A percentile compares a stretch with the other conserved stretches of the same genome.
Evolutionary conservation across 2,888 invertebrate species (phyloP).

Genomic region (Tuberolachnus salignus): DNA sequence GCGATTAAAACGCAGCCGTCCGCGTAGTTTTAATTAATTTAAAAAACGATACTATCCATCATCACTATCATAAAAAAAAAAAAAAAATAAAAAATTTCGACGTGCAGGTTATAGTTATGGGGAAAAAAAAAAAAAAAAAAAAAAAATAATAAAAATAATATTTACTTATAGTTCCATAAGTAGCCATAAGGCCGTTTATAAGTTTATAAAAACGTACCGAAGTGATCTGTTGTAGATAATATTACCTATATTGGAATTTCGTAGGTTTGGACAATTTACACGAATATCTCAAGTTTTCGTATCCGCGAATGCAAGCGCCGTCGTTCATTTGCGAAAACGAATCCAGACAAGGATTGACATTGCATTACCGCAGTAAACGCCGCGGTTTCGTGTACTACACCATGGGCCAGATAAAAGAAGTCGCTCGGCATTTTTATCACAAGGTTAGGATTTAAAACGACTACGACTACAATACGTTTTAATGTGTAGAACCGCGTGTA

Average conservation of each 20-base stretch:
- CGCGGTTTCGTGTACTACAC: conserved; percentile 95
- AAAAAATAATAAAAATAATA: no score
- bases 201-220: no score
- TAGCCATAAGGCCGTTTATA: no score
- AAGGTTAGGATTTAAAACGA: conserved; percentile 68
- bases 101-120: no score
- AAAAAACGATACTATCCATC: no score
- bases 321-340: conserved; percentile 98
- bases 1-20: not conserved
- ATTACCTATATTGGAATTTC: no score
- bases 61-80: no score
- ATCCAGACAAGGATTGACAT: conserved; percentile 85
- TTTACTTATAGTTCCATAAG: no score
- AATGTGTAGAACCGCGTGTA: not conserved
- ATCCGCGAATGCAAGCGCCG: conserved; percentile 87
- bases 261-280: conserved; percentile 88
- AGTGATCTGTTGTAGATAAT: no score
- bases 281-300: conserved; percentile 95
- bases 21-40: not conserved
- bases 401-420: conserved; percentile 93
- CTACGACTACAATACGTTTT: not conserved
- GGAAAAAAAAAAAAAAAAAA: no score
- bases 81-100: no score
- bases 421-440: conserved; percentile 91
- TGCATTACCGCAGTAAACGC: conserved; percentile 92